Evolutionary conservation across 2,888 invertebrate species (phyloP).

Genomic region (Eupithecia abbreviata): DNA sequence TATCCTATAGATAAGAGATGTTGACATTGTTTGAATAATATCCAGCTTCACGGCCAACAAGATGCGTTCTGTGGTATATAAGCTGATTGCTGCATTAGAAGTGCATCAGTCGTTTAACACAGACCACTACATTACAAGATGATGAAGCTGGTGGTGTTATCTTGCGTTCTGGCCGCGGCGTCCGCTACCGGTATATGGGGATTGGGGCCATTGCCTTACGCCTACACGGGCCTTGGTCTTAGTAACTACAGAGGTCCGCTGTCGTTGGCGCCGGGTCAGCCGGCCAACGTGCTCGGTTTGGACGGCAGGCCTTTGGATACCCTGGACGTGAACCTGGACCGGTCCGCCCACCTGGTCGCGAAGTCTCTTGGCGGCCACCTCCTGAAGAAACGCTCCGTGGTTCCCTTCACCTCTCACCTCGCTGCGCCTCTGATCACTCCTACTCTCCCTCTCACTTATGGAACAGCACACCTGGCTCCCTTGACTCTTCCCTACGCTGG

Average conservation of each 20-base stretch:
- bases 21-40: conserved; percentile 32
- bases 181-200: conserved; percentile 63
- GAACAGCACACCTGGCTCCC: conserved; percentile 29
- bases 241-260: conserved; percentile 46
- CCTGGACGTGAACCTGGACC: conserved; percentile 73
- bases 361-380: conserved; percentile 62
- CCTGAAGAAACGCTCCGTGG: conserved; percentile 66
- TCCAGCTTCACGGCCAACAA: conserved; percentile 37
- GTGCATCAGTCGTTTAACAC: conserved; percentile 77
- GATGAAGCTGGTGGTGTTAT: conserved; percentile 85
- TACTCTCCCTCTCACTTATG: conserved; percentile 20
- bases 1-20: conserved; percentile 18
- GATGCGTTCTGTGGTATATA: conserved; percentile 60
- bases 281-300: conserved; percentile 70
- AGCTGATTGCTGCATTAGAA: conserved; percentile 49
- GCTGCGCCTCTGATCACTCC: conserved; percentile 28
- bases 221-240: conserved; percentile 31
- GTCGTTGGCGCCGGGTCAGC: conserved; percentile 67
- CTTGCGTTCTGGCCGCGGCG: conserved; percentile 84
- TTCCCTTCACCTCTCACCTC: conserved; percentile 20
- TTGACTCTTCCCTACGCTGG: conserved; percentile 36
- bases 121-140: conserved; percentile 70
- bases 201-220: conserved; percentile 41
- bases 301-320: conserved; percentile 77
- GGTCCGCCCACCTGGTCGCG: conserved; percentile 67